These are phyloP conservation scores for Rhinogobius similis DNA, from an alignment of 2,113 vertebrate species.

Conservation along the genomic window DNA sequence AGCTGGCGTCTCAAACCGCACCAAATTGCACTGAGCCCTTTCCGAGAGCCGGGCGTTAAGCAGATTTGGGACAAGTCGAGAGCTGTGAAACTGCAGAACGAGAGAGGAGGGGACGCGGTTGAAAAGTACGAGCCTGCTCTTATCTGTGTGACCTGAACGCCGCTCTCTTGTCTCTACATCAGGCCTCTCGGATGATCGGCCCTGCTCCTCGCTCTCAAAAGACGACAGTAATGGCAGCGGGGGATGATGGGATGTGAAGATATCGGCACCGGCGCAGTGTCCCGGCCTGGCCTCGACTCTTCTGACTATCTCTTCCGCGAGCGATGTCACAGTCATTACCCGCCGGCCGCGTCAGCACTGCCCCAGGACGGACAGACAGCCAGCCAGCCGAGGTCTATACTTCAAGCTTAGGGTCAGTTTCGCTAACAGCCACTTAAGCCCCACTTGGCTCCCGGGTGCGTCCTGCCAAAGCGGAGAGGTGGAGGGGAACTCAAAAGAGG, in stretches of 20 bases:
- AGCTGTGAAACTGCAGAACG: conserved; percentile 13
- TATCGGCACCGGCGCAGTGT: conserved; percentile 20
- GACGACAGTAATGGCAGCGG: conserved; percentile 31
- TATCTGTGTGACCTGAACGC: conserved; percentile 43
- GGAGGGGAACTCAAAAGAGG: conserved; percentile 23
- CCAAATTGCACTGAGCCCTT: conserved; percentile 9
- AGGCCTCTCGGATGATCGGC: conserved; percentile 24
- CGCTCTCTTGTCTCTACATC: conserved; percentile 29
- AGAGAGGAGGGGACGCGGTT: conserved; percentile 11
- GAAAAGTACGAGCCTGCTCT: conserved; percentile 20
- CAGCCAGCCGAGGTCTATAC: conserved; percentile 43
- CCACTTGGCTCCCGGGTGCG: conserved; percentile 47
- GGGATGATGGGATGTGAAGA: conserved; percentile 41
- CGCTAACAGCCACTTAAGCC: conserved; percentile 60
- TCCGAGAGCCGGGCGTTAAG: neutral
- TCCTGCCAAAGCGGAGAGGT: conserved; percentile 44
- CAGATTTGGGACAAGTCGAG: conserved; percentile 15
- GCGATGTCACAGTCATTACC: conserved; percentile 47
- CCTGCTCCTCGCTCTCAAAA: conserved; percentile 5
- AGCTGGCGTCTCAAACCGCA: conserved; percentile 1
- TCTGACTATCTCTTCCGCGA: conserved; percentile 20
- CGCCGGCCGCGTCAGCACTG: conserved; percentile 15
- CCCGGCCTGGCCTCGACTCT: conserved; percentile 18
- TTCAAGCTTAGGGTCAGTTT: conserved; percentile 49
- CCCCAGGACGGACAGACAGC: conserved; percentile 26